These are phyloP conservation scores for Bugulina stolonifera DNA, from an alignment of 2,888 invertebrate genomes.

Conservation along the genomic window DNA sequence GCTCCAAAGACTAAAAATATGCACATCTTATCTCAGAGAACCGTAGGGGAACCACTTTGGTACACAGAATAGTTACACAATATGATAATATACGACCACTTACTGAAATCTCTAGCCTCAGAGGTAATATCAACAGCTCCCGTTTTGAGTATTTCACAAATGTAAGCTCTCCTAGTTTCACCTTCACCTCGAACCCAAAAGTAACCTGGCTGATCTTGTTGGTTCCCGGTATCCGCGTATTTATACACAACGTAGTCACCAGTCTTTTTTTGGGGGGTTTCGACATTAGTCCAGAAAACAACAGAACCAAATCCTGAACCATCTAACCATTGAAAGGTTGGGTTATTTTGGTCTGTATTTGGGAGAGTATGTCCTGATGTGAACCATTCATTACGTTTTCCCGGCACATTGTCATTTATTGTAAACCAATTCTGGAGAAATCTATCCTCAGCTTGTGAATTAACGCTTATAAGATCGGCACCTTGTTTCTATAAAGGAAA, in stretches of 20 bases:
- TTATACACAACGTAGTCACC: constrained; percentile 31
- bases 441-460: constrained; percentile 76
- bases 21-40: too few relatives aligned
- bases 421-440: constrained; percentile 74
- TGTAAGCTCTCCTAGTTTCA: constrained; percentile 33
- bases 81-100: too few relatives aligned
- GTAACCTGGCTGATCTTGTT: constrained; percentile 30
- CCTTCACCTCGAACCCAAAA: constrained; percentile 35
- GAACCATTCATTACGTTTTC: constrained; percentile 65
- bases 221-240: constrained; percentile 26
- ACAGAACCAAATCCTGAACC: constrained; percentile 56
- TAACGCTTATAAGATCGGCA: constrained; percentile 55
- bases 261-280: constrained; percentile 27
- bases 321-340: constrained; percentile 61
- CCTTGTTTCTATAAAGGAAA: constrained; percentile 28
- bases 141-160: constrained; percentile 40
- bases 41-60: too few relatives aligned
- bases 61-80: too few relatives aligned
- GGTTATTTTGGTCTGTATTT: constrained; percentile 29
- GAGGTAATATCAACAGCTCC: constrained; percentile 37
- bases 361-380: constrained; percentile 60
- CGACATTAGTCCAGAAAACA: constrained; percentile 31
- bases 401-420: constrained; percentile 67
- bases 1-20: constrained; percentile 75
- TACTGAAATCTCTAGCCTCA: constrained; percentile 38